Base-by-base conservation (phyloP, 1,140 invertebrate genomes). In the Lepidostoma basale region DNA sequence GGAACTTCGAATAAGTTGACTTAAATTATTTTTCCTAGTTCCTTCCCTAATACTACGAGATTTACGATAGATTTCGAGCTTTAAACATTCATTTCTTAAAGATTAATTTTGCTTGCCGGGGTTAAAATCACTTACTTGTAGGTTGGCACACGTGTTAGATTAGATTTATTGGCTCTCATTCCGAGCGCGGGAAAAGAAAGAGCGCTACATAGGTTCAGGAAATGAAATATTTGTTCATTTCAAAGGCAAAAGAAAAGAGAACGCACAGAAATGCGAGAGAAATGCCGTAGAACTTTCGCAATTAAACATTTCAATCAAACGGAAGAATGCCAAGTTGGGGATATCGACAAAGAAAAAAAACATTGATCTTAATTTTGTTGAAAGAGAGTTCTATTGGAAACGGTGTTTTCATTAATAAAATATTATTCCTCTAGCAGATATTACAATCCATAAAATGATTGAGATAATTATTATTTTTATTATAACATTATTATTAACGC, bases 191-290 rank as follows among this genome's bases (percentile, higher is more conserved):
- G 47, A 42, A 49, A 70, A 70, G 54, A 70, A 70, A 70, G 58
- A 58, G 56, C 56, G 68, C 56, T 69, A 69, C 67, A 64, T 49
- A 30, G 49, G 67, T 63, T 54, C 56, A 60, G 68, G 63, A 70
- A 70, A 70, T 70, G 68, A 70, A 70, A 70, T 70, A 70, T 70
- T 70, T 70, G 62, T 65, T 66, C 68, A 70, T 70, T 70, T 70
- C 68, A 54, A 66, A 70, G 68, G 62, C 44, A 66, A 62, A 62
- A 47, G 44, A 47, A 63, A 63, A 16, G 26, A 63, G 28, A 47
- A 16, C 22, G 40, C 33, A 33, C 42, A 49, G 22, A 30, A 47
- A 47, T 30, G 6, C n/a, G 39, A 42, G 25, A n/a, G 58, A 60
- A 42, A 60, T 26, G 39, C 36, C 10, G 26, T n/a, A 18, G 23